These are phyloP conservation scores for Melanargia galathea DNA, from an alignment of 2,888 invertebrate genomes.

Conservation along the genomic window DNA sequence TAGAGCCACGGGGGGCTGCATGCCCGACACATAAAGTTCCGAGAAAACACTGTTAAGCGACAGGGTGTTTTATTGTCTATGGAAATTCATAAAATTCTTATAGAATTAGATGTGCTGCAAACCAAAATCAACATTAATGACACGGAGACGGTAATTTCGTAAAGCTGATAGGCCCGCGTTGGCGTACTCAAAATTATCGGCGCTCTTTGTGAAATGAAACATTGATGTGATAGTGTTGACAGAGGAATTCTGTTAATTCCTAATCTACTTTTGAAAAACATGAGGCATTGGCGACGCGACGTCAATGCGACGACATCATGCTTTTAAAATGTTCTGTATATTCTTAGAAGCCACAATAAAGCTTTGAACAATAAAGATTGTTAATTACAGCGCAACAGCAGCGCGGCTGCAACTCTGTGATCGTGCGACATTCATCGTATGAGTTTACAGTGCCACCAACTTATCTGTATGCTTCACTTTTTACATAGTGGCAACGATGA, in stretches of 20 bases:
- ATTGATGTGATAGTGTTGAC: neutral
- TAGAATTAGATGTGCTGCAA: neutral
- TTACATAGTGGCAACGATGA: too few relatives aligned
- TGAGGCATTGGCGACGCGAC: too few relatives aligned
- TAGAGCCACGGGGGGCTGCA: conserved; percentile 37
- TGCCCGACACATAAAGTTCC: conserved; percentile 34
- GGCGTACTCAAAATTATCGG: neutral
- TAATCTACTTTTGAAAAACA: conserved; percentile 3
- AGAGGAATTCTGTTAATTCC: conserved; percentile 4
- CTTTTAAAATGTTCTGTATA: too few relatives aligned
- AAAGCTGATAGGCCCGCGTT: neutral
- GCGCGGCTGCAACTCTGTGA: too few relatives aligned
- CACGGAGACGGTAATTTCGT: neutral
- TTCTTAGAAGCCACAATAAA: too few relatives aligned
- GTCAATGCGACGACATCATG: too few relatives aligned
- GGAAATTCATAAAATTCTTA: conserved; percentile 16
- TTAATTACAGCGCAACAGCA: too few relatives aligned
- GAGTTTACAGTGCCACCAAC: too few relatives aligned
- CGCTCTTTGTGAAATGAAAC: neutral
- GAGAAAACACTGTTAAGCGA: conserved; percentile 35
- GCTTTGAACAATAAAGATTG: too few relatives aligned
- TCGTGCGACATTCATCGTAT: too few relatives aligned
- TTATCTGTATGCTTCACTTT: too few relatives aligned
- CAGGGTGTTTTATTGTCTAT: conserved; percentile 33
- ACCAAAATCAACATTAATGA: neutral